These are phyloP conservation scores for Hippopotamus amphibius DNA, from an alignment of 2,113 vertebrate genomes.

Conservation along the genomic window DNA sequence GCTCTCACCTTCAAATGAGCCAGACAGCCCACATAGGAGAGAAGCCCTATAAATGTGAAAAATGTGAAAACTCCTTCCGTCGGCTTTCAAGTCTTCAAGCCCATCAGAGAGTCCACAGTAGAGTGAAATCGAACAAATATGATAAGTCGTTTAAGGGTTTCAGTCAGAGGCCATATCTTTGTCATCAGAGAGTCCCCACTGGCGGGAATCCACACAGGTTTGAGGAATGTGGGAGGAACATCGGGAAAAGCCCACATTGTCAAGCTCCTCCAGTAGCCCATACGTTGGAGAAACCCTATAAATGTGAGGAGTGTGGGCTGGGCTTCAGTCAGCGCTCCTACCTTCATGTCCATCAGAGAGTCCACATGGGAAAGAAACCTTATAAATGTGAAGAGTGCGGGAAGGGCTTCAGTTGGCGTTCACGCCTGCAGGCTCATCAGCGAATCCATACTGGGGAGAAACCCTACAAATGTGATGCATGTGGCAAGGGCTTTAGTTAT, in stretches of 20 bases:
- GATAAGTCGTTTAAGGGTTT: background rate
- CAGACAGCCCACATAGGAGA: background rate
- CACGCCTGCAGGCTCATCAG: conserved; percentile 56
- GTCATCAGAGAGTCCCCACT: background rate
- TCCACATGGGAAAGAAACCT: conserved; percentile 54
- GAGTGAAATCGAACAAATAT: conserved; percentile 35
- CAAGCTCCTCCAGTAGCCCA: conserved; percentile 40
- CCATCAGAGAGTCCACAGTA: conserved; percentile 73
- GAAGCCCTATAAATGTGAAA: conserved; percentile 72
- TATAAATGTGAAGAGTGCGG: conserved; percentile 68
- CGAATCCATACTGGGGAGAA: conserved; percentile 62
- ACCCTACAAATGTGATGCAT: conserved; percentile 34
- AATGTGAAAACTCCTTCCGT: conserved; percentile 56
- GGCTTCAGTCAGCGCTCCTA: conserved; percentile 54
- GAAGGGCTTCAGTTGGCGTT: conserved; percentile 63
- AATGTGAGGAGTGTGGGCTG: conserved; percentile 68
- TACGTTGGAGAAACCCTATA: conserved; percentile 55
- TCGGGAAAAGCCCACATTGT: conserved; percentile 35
- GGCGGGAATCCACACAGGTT: conserved; percentile 61
- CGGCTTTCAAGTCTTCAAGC: conserved; percentile 71
- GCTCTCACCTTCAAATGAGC: background rate
- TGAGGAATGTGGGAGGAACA: conserved; percentile 14
- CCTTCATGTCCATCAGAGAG: conserved; percentile 59
- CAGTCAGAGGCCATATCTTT: conserved; percentile 44
- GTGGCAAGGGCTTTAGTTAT: conserved; percentile 62